phyloP scores from a whole-genome alignment of 2,797 vertebrate genomes.

The Nannoperca obscura region DNA sequence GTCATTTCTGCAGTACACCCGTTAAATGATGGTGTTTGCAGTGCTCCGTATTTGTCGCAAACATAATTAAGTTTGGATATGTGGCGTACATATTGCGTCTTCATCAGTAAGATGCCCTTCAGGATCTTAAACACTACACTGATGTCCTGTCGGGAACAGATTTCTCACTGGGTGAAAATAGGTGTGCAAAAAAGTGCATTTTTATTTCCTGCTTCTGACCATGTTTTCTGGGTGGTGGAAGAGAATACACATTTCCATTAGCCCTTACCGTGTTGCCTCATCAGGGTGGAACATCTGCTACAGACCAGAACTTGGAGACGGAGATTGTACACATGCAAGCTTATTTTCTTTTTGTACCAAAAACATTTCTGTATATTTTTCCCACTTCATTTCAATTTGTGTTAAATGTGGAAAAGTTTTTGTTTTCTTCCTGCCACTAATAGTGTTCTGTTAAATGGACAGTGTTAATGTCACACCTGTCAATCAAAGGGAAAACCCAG shows the following conservation, averaged over 20 bases:
- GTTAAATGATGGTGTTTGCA: too few relatives aligned
- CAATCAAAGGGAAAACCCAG: not conserved
- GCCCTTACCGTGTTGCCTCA: too few relatives aligned
- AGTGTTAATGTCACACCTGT: not conserved
- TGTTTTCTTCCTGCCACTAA: not conserved
- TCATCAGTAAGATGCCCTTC: not conserved
- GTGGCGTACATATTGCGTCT: not conserved
- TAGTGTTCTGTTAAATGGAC: not conserved
- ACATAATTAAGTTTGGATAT: not conserved
- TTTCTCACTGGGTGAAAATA: not conserved
- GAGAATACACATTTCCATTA: too few relatives aligned
- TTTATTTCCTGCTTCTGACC: not conserved
- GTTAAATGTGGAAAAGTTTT: not conserved
- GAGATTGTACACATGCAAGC: not conserved
- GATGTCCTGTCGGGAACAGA: too few relatives aligned
- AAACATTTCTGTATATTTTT: too few relatives aligned
- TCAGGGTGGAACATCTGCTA: not conserved
- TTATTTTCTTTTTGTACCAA: not conserved
- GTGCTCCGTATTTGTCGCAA: not conserved
- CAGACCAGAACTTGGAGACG: not conserved
- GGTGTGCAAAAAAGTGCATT: too few relatives aligned
- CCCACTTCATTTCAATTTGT: not conserved
- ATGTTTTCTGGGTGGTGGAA: not conserved
- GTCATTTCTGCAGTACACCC: not conserved
- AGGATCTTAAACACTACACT: not conserved